Evolutionary conservation across 2,113 vertebrate genomes (phyloP).

Genomic region (Campylorhamphus procurvoides): DNA sequence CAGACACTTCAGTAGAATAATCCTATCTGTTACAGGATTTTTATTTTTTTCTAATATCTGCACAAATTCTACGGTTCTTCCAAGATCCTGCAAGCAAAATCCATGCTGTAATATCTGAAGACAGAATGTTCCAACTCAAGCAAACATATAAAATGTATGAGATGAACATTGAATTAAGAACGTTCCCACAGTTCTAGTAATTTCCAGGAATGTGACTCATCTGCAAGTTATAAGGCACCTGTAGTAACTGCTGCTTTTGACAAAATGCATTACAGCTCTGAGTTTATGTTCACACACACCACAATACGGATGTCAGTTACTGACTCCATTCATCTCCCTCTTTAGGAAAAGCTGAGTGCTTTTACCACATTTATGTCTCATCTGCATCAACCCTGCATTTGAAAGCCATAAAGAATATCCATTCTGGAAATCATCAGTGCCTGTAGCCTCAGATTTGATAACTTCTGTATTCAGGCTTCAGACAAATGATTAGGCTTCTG

Average conservation of each 20-base stretch:
- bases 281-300: background rate
- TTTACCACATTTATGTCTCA: background rate
- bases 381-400: background rate
- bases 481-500: background rate
- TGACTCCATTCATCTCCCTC: background rate
- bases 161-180: background rate
- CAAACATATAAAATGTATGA: conserved; percentile 4
- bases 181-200: background rate
- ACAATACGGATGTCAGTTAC: background rate
- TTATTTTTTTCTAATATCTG: background rate
- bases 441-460: background rate
- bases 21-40: background rate
- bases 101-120: background rate
- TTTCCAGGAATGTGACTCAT: conserved; percentile 25
- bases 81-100: background rate
- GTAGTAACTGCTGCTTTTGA: conserved; percentile 31
- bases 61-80: background rate
- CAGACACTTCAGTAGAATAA: background rate
- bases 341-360: background rate
- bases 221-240: conserved; percentile 35
- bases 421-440: background rate
- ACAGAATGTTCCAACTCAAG: background rate
- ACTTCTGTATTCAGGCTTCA: background rate
- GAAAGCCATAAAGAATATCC: background rate
- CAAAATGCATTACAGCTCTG: conserved; percentile 7